A percentile compares a stretch with the other conserved stretches of the same genome.
These are phyloP conservation scores for Plodia interpunctella DNA, from an alignment of 1,140 invertebrate genomes.

Conservation along the genomic window DNA sequence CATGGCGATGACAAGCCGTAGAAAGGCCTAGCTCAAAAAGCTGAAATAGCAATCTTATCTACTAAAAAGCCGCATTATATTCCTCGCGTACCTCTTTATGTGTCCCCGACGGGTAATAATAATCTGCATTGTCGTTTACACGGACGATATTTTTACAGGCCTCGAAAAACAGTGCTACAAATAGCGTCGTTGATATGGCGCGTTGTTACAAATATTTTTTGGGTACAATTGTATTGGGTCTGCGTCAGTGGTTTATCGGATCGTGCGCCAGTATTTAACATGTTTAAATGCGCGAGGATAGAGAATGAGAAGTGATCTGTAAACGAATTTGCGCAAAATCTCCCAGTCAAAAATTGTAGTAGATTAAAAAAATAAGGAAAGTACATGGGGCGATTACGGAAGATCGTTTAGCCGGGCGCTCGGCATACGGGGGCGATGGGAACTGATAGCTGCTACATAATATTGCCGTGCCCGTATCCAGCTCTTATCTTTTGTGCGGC, in stretches of 20 bases:
- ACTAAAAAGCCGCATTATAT: constrained; percentile 43
- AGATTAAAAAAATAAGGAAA: constrained; percentile 16
- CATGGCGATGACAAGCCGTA: constrained; percentile 40
- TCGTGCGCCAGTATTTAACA: no score
- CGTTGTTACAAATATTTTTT: constrained; percentile 45
- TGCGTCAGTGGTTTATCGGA: not conserved
- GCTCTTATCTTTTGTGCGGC: constrained; percentile 70
- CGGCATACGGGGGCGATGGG: constrained; percentile 30
- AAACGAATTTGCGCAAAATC: no score
- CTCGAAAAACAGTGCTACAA: constrained; percentile 52
- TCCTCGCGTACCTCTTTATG: constrained; percentile 59
- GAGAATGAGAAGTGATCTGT: constrained; percentile 8
- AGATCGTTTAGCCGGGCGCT: constrained; percentile 34
- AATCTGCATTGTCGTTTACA: constrained; percentile 72
- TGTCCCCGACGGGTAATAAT: constrained; percentile 62
- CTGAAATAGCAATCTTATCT: constrained; percentile 32
- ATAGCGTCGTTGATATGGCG: constrained; percentile 25
- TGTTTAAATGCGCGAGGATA: no score
- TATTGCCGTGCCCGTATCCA: constrained; percentile 52
- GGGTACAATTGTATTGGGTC: constrained; percentile 31
- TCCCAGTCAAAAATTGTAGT: no score
- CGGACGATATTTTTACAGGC: constrained; percentile 66
- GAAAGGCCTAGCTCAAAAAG: constrained; percentile 15
- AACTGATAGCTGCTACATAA: constrained; percentile 53
- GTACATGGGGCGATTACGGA: constrained; percentile 40